These are phyloP conservation scores for Chamaea fasciata DNA, from an alignment of 2,113 vertebrate species.

Conservation along the genomic window DNA sequence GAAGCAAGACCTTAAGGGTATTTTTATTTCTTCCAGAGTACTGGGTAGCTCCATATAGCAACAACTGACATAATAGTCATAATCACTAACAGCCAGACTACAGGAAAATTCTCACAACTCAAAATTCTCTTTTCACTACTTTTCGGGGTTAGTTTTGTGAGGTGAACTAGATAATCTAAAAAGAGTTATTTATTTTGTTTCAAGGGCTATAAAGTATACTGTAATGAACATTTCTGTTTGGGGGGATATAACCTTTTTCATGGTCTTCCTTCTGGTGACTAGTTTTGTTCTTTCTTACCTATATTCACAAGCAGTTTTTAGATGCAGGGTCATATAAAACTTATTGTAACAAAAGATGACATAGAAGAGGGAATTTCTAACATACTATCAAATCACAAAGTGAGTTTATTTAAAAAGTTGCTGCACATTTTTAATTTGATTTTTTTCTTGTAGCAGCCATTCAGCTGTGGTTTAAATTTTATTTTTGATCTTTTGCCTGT, in stretches of 20 bases:
- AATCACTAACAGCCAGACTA: neutral
- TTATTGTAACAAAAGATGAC: neutral
- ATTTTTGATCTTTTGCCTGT: neutral
- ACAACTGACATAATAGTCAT: neutral
- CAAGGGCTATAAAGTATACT: neutral
- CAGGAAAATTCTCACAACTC: neutral
- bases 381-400: neutral
- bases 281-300: neutral
- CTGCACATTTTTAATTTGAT: neutral
- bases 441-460: neutral
- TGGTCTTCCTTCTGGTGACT: neutral
- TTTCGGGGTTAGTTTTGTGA: neutral
- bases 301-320: neutral
- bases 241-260: neutral
- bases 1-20: neutral
- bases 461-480: neutral
- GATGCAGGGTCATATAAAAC: neutral
- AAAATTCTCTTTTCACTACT: neutral
- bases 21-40: neutral
- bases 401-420: neutral
- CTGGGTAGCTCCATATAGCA: neutral
- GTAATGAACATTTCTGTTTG: neutral
- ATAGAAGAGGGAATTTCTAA: neutral
- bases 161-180: neutral
- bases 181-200: neutral